Evolutionary conservation across 2,113 vertebrate genomes (phyloP), one percentile per base, ranked within the genome.

Genomic region (Bettongia penicillata): DNA sequence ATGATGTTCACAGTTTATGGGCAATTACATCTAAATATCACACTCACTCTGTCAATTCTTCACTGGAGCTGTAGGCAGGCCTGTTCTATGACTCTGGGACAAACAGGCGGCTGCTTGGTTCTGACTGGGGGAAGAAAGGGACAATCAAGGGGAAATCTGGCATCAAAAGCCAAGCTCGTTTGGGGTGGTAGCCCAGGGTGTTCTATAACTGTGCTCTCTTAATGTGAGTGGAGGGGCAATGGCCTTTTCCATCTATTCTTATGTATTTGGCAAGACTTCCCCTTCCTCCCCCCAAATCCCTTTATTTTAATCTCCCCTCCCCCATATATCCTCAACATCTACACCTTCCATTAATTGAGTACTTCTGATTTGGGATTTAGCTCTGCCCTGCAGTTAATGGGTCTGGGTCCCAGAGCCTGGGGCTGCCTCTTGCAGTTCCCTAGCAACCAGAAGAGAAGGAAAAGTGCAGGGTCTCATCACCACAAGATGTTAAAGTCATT

Each of bases 381-480:
- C 53, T 92, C 93, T 96, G 97, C 93, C 96, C 52, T 97, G 97
- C 96, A 96, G 51, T 96, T 96, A 94, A 90, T 93, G 98, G 5
- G 90, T 91, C 92, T 96, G 95, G 91, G 94, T 97, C 98, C 98
- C 95, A 90, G 94, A 97, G 98, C 97, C 97, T 96, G 25, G 43
- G 97, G 95, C 97, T 97, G 97, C 97, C 97, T 96, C 95, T 93
- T 90, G 92, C 94, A 93, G 99, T 99, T 98, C 98, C 99, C 96
- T 99, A 99, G 99, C 99, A 99, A 99, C 99, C 3, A 97, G 96
- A 92, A 93, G 90, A 98, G 98, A 96, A 93, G 22, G 96, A 98
- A 98, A 98, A 95, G 97, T 92, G 84, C 98, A 93, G 95, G 98
- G 97, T 97, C 98, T 94, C 96, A 98, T 98, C 98, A 96, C 93